Percentiles rank a stretch among this genome's conserved stretches.
Evolutionary conservation across 2,113 vertebrate genomes (phyloP).

Genomic region (Hystrix brachyura): DNA sequence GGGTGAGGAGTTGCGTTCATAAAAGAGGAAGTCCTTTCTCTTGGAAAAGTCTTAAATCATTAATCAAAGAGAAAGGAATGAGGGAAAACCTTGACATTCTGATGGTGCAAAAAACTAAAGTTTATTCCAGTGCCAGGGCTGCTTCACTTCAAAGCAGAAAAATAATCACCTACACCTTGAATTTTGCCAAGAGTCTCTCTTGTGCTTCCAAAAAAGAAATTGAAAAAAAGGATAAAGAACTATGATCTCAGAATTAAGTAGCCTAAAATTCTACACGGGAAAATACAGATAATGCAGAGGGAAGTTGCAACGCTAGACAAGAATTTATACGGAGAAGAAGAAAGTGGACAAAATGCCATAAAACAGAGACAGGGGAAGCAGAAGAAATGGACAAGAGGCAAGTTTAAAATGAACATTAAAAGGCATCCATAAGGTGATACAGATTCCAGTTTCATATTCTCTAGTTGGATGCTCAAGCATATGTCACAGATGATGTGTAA

Average conservation of each 20-base stretch:
- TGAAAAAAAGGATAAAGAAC: background rate
- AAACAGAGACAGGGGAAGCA: background rate
- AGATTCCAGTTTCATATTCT: background rate
- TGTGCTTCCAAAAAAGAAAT: background rate
- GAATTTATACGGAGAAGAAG: background rate
- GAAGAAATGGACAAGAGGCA: background rate
- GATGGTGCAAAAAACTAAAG: background rate
- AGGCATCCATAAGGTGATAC: background rate
- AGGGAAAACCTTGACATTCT: background rate
- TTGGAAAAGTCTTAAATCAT: background rate
- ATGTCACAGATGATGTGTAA: background rate
- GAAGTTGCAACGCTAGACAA: background rate
- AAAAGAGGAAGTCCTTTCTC: background rate
- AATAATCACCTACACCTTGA: background rate
- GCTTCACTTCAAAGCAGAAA: conserved; percentile 35
- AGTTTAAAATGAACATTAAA: background rate
- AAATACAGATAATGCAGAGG: background rate
- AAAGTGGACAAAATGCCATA: background rate
- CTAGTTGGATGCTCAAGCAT: background rate
- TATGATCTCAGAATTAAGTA: background rate
- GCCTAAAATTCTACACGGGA: background rate
- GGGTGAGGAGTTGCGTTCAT: background rate
- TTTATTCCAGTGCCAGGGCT: background rate
- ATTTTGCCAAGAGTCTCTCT: conserved; percentile 24
- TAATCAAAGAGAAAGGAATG: background rate